Evolutionary conservation across 2,888 invertebrate genomes (phyloP), one percentile per base, ranked within the genome.

Genomic region (Adelognathus sp.): DNA sequence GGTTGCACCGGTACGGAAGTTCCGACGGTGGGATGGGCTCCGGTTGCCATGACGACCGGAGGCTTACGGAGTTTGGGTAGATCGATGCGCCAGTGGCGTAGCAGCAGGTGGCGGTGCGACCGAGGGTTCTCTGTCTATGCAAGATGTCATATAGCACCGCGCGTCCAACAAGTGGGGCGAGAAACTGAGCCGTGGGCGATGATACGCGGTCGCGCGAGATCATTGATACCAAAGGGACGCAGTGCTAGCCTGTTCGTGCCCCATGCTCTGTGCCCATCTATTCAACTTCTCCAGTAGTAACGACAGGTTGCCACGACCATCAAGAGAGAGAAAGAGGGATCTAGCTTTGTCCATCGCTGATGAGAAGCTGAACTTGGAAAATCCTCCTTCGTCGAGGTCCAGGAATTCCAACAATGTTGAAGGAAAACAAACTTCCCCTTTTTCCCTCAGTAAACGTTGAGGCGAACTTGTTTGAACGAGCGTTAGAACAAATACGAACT

Each of bases 71-170:
- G 89, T 88, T 89, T 87, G 88, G 87, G 88, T 87, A 87, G 80
- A 91, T 91, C 91, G 91, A 91, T 91, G 89, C 54, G 85, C 83
- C 91, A 91, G 90, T 90, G 87, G 88, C 90, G 91, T 91, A 90
- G 87, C 89, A 89, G 88, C 89, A 89, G 90, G 89, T 88, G 88
- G 88, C 85, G 80, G 83, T 54, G 41, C 36, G 70, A 63, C 69
- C n/a, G 60, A 78, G 52, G 67, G 39, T 24, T 61, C 61, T 24
- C 52, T 63, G 52, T 54, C 27, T 39, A 24, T 29, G 54, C 54
- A 39, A 61, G 63, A 44, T 44, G 27, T 18, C 52, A 63, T 63
- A 64, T 46, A 56, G 56, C 54, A 64, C 24, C 56, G 60, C 80
- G 74, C 86, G 87, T 88, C 88, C 88, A 89, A 89, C 88, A 89